Conservation (phyloP, 53 echinoderm and acorn worm genomes). For the Pentamera pediparva region DNA sequence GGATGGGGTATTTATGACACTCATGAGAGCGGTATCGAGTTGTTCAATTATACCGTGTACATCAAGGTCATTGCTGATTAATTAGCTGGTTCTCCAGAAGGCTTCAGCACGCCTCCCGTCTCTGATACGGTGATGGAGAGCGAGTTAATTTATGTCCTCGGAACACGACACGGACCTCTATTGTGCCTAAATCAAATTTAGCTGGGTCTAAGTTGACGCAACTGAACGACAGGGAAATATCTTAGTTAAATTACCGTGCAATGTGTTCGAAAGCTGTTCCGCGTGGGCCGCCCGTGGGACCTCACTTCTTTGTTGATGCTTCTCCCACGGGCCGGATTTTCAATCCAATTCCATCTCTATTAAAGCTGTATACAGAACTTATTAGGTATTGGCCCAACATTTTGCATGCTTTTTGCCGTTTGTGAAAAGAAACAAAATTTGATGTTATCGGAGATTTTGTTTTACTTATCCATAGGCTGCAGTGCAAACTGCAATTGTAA, state of each 20-base stretch:
- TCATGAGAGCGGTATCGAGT: constrained; percentile 4
- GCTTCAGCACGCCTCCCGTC: neutral
- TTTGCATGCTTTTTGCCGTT: no score
- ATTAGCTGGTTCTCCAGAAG: constrained; percentile 4
- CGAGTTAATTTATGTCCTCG: constrained; percentile 4
- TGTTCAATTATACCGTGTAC: constrained; percentile 13
- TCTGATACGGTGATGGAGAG: neutral
- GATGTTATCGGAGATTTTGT: no score
- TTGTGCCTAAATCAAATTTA: constrained; percentile 27
- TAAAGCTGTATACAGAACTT: no score
- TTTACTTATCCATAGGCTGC: no score
- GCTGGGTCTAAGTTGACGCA: constrained; percentile 21
- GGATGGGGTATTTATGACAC: constrained; percentile 14
- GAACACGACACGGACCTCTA: neutral
- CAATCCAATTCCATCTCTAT: no score
- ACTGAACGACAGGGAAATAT: constrained; percentile 30
- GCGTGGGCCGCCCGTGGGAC: no score
- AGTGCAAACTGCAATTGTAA: no score
- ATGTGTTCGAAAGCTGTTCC: constrained; percentile 40
- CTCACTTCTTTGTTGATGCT: no score
- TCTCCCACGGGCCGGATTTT: no score
- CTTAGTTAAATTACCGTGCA: constrained; percentile 45
- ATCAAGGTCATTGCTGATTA: constrained; percentile 31
- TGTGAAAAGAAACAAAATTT: no score
- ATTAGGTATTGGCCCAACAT: no score